Conservation (phyloP, 1,140 invertebrate species). For the Drosophila lacertosa region DNA sequence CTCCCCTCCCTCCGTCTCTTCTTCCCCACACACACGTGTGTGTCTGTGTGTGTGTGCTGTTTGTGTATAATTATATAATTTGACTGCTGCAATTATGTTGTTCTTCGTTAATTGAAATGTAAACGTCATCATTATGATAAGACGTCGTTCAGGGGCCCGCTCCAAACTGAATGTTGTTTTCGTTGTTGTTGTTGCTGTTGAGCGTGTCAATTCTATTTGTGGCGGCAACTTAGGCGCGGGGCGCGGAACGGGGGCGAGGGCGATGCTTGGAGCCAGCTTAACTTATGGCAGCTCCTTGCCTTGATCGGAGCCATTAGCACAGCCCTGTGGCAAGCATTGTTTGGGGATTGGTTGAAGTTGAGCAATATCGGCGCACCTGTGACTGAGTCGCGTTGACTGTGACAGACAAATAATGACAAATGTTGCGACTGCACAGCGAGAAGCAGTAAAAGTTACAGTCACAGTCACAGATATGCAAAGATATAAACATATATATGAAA, state of each 20-base stretch:
- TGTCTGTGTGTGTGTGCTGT: conserved; percentile 33
- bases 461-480: too few species aligned
- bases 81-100: conserved; percentile 81
- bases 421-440: too few species aligned
- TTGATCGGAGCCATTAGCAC: conserved; percentile 4
- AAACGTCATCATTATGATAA: conserved; percentile 81
- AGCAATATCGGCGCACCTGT: too few species aligned
- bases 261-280: background rate
- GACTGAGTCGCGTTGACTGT: too few species aligned
- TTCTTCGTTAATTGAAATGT: conserved; percentile 79
- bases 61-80: conserved; percentile 81
- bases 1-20: too few species aligned
- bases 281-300: background rate
- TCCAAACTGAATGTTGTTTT: conserved; percentile 10
- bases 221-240: conserved; percentile 6
- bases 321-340: background rate
- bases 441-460: too few species aligned
- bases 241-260: background rate
- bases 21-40: background rate
- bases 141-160: conserved; percentile 46
- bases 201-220: conserved; percentile 72
- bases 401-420: too few species aligned
- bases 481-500: too few species aligned
- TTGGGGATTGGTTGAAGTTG: background rate
- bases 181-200: conserved; percentile 7